phyloP scores from a whole-genome alignment of 2,888 invertebrate species.

The Leucoptera coffeella region DNA sequence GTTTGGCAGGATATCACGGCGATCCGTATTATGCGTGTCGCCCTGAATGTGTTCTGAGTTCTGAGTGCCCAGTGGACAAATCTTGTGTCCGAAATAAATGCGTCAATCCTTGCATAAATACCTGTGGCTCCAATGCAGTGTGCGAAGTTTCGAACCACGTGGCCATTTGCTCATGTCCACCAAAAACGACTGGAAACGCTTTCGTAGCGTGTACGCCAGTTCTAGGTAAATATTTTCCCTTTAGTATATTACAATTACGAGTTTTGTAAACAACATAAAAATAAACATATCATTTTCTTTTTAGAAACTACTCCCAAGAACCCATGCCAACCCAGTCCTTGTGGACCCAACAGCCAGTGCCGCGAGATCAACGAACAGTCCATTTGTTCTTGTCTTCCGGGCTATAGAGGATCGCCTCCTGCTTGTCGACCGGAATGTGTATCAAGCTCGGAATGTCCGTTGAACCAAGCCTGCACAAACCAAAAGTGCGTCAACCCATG shows the following conservation, averaged over 20 bases:
- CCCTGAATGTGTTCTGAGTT: slow-evolving; percentile 69
- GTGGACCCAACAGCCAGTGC: slow-evolving; percentile 60
- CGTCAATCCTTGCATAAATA: slow-evolving; percentile 65
- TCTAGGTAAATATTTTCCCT: slow-evolving; percentile 21
- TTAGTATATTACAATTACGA: not conserved
- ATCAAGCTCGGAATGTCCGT: slow-evolving; percentile 64
- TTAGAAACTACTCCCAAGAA: slow-evolving; percentile 19
- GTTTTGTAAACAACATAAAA: not conserved
- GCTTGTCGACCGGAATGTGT: slow-evolving; percentile 69
- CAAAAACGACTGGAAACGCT: slow-evolving; percentile 65
- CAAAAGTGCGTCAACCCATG: slow-evolving; percentile 70
- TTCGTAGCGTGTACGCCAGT: slow-evolving; percentile 59
- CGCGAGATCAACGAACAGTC: slow-evolving; percentile 56
- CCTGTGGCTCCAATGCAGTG: slow-evolving; percentile 68
- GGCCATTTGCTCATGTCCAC: slow-evolving; percentile 70
- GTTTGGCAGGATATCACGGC: slow-evolving; percentile 56
- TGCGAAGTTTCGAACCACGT: slow-evolving; percentile 72
- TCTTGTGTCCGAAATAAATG: slow-evolving; percentile 68
- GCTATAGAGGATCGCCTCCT: slow-evolving; percentile 61
- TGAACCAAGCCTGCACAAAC: slow-evolving; percentile 63
- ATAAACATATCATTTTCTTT: not conserved
- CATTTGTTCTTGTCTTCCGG: slow-evolving; percentile 60
- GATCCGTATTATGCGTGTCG: slow-evolving; percentile 65
- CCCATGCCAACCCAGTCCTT: slow-evolving; percentile 59
- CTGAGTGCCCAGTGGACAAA: slow-evolving; percentile 63